Conservation (phyloP, 2,113 vertebrate species). For the Hylia prasina region DNA sequence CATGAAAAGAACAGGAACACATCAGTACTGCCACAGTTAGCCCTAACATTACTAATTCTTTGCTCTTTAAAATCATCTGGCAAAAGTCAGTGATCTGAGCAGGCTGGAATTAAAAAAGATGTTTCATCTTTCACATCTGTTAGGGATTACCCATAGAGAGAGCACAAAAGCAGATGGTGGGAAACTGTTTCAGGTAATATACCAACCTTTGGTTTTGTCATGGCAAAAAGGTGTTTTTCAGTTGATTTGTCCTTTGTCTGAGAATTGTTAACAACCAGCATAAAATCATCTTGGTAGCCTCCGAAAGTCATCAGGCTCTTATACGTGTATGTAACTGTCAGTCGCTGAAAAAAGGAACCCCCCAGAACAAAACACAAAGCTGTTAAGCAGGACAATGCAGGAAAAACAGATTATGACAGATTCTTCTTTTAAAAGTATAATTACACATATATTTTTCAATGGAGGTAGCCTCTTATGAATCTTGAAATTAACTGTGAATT, state of each 20-base stretch:
- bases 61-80: neutral
- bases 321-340: slow-evolving; percentile 80
- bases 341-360: slow-evolving; percentile 73
- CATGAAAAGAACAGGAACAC: neutral
- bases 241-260: slow-evolving; percentile 82
- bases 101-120: neutral
- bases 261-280: slow-evolving; percentile 83
- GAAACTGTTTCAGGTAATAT: slow-evolving; percentile 1
- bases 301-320: slow-evolving; percentile 92
- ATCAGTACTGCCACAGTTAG: neutral
- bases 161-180: neutral
- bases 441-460: neutral
- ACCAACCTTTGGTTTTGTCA: slow-evolving; percentile 89
- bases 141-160: neutral
- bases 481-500: neutral
- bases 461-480: neutral
- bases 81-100: neutral
- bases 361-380: slow-evolving; percentile 13
- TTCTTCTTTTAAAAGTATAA: neutral
- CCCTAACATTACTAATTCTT: neutral
- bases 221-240: slow-evolving; percentile 89
- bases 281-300: slow-evolving; percentile 90
- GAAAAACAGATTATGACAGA: neutral
- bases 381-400: neutral
- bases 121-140: slow-evolving; percentile 22